Evolutionary conservation across 2,113 vertebrate genomes (phyloP).

Genomic region (Nannobrachium achirus): DNA sequence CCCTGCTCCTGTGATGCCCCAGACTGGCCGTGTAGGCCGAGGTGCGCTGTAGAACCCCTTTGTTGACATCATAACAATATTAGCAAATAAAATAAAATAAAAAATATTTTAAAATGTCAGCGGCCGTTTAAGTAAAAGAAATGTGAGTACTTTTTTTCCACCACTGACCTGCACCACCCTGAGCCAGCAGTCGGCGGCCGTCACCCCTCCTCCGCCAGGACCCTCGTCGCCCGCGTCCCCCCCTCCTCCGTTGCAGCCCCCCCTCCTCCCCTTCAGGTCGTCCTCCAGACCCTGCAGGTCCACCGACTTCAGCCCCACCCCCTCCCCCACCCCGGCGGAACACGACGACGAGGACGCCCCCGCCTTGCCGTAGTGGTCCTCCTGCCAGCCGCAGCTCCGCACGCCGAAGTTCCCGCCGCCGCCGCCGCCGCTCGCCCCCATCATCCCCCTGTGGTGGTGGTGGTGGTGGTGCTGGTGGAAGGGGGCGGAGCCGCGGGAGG

Average conservation of each 20-base stretch:
- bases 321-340: slow-evolving; percentile 57
- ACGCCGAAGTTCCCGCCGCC: slow-evolving; percentile 76
- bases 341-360: slow-evolving; percentile 61
- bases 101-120: too few relatives aligned
- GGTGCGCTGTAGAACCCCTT: too few relatives aligned
- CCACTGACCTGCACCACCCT: slow-evolving; percentile 83
- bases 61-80: too few relatives aligned
- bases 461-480: slow-evolving; percentile 74
- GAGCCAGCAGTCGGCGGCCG: slow-evolving; percentile 83
- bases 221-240: slow-evolving; percentile 49
- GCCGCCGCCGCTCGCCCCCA: slow-evolving; percentile 70
- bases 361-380: slow-evolving; percentile 90
- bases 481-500: slow-evolving; percentile 74
- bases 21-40: too few relatives aligned
- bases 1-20: too few relatives aligned
- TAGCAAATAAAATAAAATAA: too few relatives aligned
- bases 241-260: slow-evolving; percentile 73
- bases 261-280: slow-evolving; percentile 77
- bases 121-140: too few relatives aligned
- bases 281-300: slow-evolving; percentile 87
- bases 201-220: slow-evolving; percentile 60
- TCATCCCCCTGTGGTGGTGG: slow-evolving; percentile 74
- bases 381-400: slow-evolving; percentile 93
- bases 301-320: slow-evolving; percentile 87
- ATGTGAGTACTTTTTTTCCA: too few relatives aligned